Conservation (phyloP, 92 coral and sea anemone genomes). For the Actinernus sp. region DNA sequence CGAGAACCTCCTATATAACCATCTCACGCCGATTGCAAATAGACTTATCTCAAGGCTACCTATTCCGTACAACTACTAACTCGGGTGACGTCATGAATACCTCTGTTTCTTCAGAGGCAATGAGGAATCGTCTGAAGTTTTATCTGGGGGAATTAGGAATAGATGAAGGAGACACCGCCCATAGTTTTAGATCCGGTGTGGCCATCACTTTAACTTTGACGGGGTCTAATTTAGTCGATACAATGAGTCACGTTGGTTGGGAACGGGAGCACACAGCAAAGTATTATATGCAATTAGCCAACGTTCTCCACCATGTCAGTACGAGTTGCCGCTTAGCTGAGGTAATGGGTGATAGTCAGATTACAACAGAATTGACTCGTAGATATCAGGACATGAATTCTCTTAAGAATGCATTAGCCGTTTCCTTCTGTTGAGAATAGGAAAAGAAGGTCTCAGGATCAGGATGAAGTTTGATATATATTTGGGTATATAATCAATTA, state of each 20-base stretch:
- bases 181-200: conserved; percentile 43
- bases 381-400: conserved; percentile 40
- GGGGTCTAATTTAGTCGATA: conserved; percentile 38
- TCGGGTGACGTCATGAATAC: conserved; percentile 11
- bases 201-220: conserved; percentile 35
- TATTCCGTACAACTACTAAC: conserved; percentile 24
- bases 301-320: conserved; percentile 41
- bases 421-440: too few species aligned
- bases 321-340: conserved; percentile 20
- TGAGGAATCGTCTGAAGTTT: conserved; percentile 24
- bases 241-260: conserved; percentile 57
- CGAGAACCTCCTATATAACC: too few species aligned
- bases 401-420: too few species aligned
- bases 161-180: conserved; percentile 53
- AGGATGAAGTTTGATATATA: too few species aligned
- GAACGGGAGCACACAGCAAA: conserved; percentile 46
- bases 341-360: conserved; percentile 28
- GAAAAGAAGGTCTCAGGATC: too few species aligned
- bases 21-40: conserved; percentile 30
- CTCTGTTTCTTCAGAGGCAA: conserved; percentile 34
- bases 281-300: conserved; percentile 50
- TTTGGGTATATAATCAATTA: too few species aligned
- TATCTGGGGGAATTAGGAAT: too few species aligned
- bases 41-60: conserved; percentile 29
- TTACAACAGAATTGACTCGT: conserved; percentile 9